phyloP scores from a whole-genome alignment of 2,888 invertebrate genomes.

The Myopa testacea region DNA sequence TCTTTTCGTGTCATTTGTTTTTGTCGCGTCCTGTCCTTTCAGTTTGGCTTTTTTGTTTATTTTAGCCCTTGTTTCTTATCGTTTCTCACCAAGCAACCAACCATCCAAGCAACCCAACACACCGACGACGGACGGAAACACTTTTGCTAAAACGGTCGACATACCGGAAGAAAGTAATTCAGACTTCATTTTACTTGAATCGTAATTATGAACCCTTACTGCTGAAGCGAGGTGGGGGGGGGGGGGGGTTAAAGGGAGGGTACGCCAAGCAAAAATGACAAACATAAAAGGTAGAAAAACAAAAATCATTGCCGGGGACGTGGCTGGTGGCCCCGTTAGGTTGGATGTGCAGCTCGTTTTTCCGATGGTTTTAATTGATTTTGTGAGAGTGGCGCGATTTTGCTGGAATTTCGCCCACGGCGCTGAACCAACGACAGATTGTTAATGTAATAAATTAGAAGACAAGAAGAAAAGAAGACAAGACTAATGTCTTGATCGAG shows the following conservation, averaged over 20 bases:
- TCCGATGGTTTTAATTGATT: conserved; percentile 24
- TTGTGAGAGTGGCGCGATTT: neutral
- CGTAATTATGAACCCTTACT: conserved; percentile 21
- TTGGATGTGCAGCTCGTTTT: neutral
- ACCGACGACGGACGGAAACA: conserved; percentile 23
- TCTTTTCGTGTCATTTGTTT: neutral
- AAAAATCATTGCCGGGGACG: neutral
- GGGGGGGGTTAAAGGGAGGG: neutral
- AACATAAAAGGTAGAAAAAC: neutral
- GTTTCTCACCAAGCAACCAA: neutral
- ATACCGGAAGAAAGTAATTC: conserved; percentile 31
- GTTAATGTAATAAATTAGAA: conserved; percentile 12
- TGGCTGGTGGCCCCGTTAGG: neutral
- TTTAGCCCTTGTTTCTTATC: neutral
- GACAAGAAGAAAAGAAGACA: neutral
- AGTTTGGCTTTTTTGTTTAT: neutral
- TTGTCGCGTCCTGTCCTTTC: neutral
- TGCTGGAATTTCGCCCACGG: neutral
- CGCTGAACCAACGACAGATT: neutral
- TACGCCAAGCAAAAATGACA: neutral
- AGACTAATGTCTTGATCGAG: neutral
- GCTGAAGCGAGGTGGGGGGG: neutral
- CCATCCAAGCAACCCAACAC: neutral
- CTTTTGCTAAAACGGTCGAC: conserved; percentile 29
- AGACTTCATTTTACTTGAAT: conserved; percentile 21